phyloP scores from a whole-genome alignment of 2,113 vertebrate species.

The Rhodinocichla rosea region DNA sequence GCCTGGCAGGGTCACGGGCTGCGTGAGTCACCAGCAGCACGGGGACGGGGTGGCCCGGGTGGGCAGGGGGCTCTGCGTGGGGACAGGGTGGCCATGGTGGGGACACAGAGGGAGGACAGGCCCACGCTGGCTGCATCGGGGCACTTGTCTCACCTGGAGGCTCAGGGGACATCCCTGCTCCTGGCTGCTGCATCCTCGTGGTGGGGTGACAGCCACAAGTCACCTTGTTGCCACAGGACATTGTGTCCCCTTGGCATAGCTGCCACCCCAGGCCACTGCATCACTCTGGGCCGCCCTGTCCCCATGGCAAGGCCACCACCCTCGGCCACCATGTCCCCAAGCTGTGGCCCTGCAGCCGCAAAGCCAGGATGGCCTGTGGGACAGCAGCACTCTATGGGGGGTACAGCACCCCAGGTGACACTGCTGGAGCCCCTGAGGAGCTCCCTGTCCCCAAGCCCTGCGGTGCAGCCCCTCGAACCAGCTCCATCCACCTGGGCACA shows the following conservation, averaged over 20 bases:
- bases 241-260: background rate
- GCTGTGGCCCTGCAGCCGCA: background rate
- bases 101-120: background rate
- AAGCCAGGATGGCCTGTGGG: background rate
- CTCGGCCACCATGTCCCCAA: rapidly evolving
- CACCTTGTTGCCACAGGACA: background rate
- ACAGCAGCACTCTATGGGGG: background rate
- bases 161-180: background rate
- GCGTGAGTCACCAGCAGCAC: background rate
- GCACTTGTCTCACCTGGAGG: rapidly evolving
- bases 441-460: background rate
- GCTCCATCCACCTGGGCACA: background rate
- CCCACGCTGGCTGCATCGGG: background rate
- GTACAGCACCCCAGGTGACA: background rate
- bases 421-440: background rate
- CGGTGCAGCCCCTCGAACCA: rapidly evolving
- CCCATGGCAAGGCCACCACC: background rate
- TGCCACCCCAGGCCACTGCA: background rate
- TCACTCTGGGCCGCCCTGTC: background rate
- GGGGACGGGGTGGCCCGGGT: background rate
- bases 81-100: rapidly evolving
- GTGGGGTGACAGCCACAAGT: background rate
- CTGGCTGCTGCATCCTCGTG: background rate
- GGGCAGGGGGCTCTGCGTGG: background rate
- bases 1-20: background rate